phyloP scores from a whole-genome alignment of 2,113 vertebrate species.

The Heterochromis multidens region DNA sequence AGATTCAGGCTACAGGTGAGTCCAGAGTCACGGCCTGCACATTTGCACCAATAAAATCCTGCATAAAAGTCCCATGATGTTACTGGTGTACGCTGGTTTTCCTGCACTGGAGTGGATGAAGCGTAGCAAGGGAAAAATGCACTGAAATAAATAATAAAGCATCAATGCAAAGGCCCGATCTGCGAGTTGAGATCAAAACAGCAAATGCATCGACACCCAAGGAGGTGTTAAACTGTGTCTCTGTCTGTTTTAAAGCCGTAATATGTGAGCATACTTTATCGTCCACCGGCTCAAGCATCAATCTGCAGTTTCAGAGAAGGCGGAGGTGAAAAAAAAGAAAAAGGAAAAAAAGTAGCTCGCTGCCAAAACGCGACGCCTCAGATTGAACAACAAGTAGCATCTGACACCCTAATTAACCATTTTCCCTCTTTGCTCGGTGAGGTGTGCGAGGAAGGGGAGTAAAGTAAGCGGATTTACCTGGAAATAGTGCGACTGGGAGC shows the following conservation, averaged over 20 bases:
- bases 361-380: constrained; percentile 50
- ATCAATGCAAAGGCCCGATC: constrained; percentile 23
- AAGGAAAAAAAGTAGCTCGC: constrained; percentile 17
- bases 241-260: neutral
- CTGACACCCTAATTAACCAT: neutral
- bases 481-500: constrained; percentile 78
- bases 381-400: constrained; percentile 66
- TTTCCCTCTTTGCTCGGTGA: neutral
- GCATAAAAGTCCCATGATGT: neutral
- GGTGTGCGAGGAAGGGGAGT: neutral
- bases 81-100: neutral
- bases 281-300: neutral
- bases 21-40: neutral
- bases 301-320: constrained; percentile 45
- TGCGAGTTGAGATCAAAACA: neutral
- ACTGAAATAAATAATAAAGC: constrained; percentile 21
- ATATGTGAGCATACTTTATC: neutral
- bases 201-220: neutral
- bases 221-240: neutral
- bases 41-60: neutral
- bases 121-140: neutral
- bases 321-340: neutral
- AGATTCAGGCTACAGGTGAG: constrained; percentile 56
- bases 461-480: constrained; percentile 69
- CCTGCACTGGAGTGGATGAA: neutral